Percentiles rank a stretch among this genome's conserved stretches.
These are phyloP conservation scores for Hypercompe scribonia DNA, from an alignment of 2,888 invertebrate genomes.

Conservation along the genomic window DNA sequence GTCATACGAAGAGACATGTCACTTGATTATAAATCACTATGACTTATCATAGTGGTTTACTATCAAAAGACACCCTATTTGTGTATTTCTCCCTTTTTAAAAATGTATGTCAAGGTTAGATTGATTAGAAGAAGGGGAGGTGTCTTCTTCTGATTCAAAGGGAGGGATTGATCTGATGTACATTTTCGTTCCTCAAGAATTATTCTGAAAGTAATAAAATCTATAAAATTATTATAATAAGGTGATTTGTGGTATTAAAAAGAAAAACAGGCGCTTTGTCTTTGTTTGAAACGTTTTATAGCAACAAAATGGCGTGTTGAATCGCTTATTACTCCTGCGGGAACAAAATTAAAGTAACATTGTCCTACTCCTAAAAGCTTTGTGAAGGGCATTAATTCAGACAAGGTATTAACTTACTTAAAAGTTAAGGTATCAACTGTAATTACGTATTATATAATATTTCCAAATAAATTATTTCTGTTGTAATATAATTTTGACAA, in stretches of 20 bases:
- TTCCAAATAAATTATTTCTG: constrained; percentile 33
- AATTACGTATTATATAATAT: constrained; percentile 46
- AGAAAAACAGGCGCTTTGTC: too few species aligned
- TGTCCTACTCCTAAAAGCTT: constrained; percentile 54
- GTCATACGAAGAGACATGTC: neutral
- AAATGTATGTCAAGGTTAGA: too few species aligned
- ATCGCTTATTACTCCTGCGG: constrained; percentile 45
- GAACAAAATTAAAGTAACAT: constrained; percentile 59
- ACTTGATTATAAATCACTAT: neutral
- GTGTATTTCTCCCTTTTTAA: neutral
- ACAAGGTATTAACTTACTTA: constrained; percentile 53
- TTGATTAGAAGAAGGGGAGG: too few species aligned
- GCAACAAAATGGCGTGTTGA: constrained; percentile 22
- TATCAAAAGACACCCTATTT: neutral
- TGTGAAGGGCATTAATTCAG: constrained; percentile 53
- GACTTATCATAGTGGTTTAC: neutral
- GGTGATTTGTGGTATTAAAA: neutral
- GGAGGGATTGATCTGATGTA: neutral
- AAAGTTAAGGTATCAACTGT: constrained; percentile 51
- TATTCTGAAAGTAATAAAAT: too few species aligned
- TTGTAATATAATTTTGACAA: constrained; percentile 16
- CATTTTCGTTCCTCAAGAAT: neutral
- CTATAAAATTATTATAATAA: neutral
- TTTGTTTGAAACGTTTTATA: constrained; percentile 28
- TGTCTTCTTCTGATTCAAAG: too few species aligned